Evolutionary conservation across 2,797 vertebrate species (phyloP).

Genomic region (Melanotaenia trifasciata): DNA sequence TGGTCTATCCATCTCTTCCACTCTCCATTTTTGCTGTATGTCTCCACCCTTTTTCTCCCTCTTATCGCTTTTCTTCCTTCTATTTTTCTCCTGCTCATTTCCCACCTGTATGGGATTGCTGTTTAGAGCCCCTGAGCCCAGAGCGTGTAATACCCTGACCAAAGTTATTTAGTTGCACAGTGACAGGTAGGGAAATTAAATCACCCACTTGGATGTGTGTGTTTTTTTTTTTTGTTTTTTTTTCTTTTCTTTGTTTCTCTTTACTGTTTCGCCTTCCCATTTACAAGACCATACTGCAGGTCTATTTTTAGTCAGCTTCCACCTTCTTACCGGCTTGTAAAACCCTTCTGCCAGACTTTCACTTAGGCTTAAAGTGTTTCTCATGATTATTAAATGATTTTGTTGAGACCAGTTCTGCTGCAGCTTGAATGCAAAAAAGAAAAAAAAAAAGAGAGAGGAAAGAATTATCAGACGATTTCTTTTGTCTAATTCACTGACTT

Average conservation of each 20-base stretch:
- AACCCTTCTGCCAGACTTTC: constrained; percentile 63
- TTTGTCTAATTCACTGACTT: neutral
- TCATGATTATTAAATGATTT: constrained; percentile 64
- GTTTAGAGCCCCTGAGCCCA: constrained; percentile 54
- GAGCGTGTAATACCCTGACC: constrained; percentile 72
- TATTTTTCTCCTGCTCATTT: constrained; percentile 65
- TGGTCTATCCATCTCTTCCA: constrained; percentile 35
- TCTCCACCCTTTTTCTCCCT: constrained; percentile 17
- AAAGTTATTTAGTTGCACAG: constrained; percentile 75
- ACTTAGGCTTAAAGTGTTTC: constrained; percentile 58
- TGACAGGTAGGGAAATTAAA: constrained; percentile 81
- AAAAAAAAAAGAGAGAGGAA: neutral
- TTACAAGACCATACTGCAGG: constrained; percentile 71
- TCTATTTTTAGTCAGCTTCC: constrained; percentile 75
- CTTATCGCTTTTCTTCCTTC: constrained; percentile 37
- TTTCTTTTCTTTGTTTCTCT: constrained; percentile 53
- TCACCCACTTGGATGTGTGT: constrained; percentile 60
- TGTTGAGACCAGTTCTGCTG: constrained; percentile 46
- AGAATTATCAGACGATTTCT: neutral
- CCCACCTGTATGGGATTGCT: constrained; percentile 68
- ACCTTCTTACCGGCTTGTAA: constrained; percentile 69
- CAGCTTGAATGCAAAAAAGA: constrained; percentile 23
- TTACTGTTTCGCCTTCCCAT: constrained; percentile 70
- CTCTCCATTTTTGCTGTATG: constrained; percentile 46
- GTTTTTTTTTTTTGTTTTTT: constrained; percentile 50